phyloP scores from a whole-genome alignment of 2,797 vertebrate species.

The Dicrostonyx torquatus region DNA sequence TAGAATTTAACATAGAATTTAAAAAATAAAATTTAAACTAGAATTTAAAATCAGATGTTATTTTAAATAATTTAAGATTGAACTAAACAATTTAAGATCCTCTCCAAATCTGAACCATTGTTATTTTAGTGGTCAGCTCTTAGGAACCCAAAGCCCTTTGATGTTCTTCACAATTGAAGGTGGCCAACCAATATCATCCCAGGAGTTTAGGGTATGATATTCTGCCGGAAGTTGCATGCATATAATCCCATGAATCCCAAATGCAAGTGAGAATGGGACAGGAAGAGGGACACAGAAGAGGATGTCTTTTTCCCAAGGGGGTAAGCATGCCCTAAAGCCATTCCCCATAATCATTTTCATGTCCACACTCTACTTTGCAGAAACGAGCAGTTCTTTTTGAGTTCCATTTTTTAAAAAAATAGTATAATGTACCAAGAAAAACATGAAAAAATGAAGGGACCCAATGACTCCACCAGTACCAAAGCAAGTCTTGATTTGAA shows the following conservation, averaged over 20 bases:
- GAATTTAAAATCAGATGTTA: conserved; percentile 19
- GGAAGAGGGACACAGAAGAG: neutral
- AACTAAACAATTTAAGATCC: conserved; percentile 46
- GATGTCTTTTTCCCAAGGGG: neutral
- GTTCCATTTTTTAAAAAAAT: neutral
- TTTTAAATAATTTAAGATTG: neutral
- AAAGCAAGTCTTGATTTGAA: conserved; percentile 46
- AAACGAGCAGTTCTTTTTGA: conserved; percentile 8
- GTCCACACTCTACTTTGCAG: neutral
- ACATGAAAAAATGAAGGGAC: conserved; percentile 38
- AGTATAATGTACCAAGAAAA: conserved; percentile 15
- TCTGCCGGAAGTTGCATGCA: conserved; percentile 4
- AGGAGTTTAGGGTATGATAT: conserved; percentile 56
- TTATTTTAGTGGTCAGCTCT: conserved; percentile 23
- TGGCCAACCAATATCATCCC: conserved; percentile 52
- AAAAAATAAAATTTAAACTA: neutral
- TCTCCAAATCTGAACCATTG: conserved; percentile 62
- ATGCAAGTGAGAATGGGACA: neutral
- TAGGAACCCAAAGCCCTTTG: neutral
- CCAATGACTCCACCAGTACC: neutral
- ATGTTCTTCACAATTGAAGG: neutral
- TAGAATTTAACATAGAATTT: neutral
- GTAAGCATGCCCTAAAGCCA: neutral
- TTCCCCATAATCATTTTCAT: neutral
- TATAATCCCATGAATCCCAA: neutral